Conservation (phyloP, 1,140 invertebrate species). For the Drosophila elegans region DNA sequence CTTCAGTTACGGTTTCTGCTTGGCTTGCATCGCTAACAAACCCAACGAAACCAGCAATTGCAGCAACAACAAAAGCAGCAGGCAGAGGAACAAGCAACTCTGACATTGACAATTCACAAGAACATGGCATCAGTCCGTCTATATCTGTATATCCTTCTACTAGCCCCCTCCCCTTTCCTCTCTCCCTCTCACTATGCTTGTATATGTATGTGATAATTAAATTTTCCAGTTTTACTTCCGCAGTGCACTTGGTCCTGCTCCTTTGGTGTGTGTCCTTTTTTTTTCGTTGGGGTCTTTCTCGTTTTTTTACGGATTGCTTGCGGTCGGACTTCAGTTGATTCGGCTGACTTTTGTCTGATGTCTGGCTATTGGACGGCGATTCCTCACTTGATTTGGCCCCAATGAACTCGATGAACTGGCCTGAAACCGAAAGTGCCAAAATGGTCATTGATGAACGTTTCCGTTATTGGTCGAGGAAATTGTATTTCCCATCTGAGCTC, state of each 20-base stretch:
- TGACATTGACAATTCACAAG: constrained; percentile 74
- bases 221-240: constrained; percentile 74
- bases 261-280: background rate
- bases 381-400: constrained; percentile 59
- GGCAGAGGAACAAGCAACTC: constrained; percentile 38
- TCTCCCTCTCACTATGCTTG: background rate
- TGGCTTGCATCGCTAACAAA: constrained; percentile 57
- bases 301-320: constrained; percentile 39
- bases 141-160: constrained; percentile 24
- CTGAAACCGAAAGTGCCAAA: constrained; percentile 70
- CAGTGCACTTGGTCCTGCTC: constrained; percentile 34
- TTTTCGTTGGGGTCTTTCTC: constrained; percentile 5
- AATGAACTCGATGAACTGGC: constrained; percentile 59
- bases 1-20: constrained; percentile 30
- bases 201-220: constrained; percentile 69
- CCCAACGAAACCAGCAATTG: constrained; percentile 43
- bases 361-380: constrained; percentile 12
- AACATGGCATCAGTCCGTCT: constrained; percentile 56
- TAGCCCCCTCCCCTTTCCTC: background rate
- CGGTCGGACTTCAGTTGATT: constrained; percentile 45
- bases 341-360: constrained; percentile 46
- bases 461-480: constrained; percentile 67
- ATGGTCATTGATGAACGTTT: constrained; percentile 72
- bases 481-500: constrained; percentile 54
- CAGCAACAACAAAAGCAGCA: constrained; percentile 14